A percentile compares a stretch with the other conserved stretches of the same genome.
Conservation (phyloP, 2,113 vertebrate species). For the Actenoides hombroni region DNA sequence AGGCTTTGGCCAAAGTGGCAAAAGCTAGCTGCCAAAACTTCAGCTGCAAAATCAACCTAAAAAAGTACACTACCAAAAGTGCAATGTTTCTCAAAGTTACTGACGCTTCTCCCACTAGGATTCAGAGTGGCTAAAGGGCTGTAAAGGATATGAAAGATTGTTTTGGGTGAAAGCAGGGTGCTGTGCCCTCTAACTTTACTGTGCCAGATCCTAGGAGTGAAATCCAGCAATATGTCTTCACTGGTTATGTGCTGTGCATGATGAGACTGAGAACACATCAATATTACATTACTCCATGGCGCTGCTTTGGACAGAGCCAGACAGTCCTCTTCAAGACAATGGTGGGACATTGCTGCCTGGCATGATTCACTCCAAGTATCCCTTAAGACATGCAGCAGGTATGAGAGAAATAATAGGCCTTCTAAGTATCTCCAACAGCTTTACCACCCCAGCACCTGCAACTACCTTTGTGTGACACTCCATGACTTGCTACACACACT, state of each 20-base stretch:
- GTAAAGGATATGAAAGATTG: background rate
- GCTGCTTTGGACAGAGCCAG: background rate
- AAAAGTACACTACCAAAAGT: background rate
- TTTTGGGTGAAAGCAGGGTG: rapidly evolving
- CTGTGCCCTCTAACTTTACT: background rate
- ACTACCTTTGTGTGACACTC: background rate
- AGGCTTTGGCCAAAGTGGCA: background rate
- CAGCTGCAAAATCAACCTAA: background rate
- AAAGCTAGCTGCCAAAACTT: background rate
- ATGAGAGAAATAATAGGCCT: background rate
- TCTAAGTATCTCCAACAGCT: background rate
- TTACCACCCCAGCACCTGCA: background rate
- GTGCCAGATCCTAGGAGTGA: background rate
- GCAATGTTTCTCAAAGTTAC: background rate
- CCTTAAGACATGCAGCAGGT: background rate
- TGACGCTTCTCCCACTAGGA: background rate
- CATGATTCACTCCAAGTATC: background rate
- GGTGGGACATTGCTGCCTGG: background rate
- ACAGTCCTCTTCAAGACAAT: background rate
- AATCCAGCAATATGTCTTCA: background rate
- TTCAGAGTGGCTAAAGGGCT: background rate
- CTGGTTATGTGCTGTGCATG: background rate
- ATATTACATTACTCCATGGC: background rate
- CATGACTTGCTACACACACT: rapidly evolving
- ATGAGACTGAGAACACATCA: background rate